Conservation (phyloP, 1,140 invertebrate species). For the Pachyrhynchus sulphureomaculatus region DNA sequence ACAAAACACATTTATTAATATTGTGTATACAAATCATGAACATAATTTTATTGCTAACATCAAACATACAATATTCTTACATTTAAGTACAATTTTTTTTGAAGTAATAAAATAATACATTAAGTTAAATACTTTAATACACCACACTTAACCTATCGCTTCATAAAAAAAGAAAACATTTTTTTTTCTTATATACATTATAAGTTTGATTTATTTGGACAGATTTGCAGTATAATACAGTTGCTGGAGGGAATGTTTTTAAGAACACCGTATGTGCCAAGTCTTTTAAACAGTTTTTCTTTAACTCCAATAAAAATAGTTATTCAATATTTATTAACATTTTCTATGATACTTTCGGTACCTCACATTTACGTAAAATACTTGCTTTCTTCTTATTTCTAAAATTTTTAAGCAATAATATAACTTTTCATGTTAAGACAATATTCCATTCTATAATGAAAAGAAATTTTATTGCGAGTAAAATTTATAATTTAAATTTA, state of each 20-base stretch:
- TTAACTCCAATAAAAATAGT: constrained; percentile 3
- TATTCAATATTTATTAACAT: too few relatives aligned
- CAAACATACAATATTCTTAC: constrained; percentile 53
- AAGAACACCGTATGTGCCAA: constrained; percentile 24
- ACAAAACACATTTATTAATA: constrained; percentile 51
- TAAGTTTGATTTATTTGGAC: constrained; percentile 53
- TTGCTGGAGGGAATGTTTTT: constrained; percentile 53
- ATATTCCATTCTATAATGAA: too few relatives aligned
- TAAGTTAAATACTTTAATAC: constrained; percentile 45
- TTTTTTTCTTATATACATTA: constrained; percentile 49
- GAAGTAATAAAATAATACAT: constrained; percentile 51
- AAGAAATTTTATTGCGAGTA: too few relatives aligned
- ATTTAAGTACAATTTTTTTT: constrained; percentile 51
- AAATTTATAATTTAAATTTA: too few relatives aligned
- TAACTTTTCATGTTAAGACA: too few relatives aligned
- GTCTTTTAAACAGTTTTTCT: not conserved
- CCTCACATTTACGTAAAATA: too few relatives aligned
- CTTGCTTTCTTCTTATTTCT: too few relatives aligned
- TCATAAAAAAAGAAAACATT: constrained; percentile 47
- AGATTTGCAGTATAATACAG: constrained; percentile 53
- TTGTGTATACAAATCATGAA: constrained; percentile 52
- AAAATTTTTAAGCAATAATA: too few relatives aligned
- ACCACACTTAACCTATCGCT: constrained; percentile 38
- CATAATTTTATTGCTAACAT: constrained; percentile 52
- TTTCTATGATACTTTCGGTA: too few relatives aligned